A percentile compares a stretch with the other conserved stretches of the same genome.
Evolutionary conservation across 2,888 invertebrate genomes (phyloP).

Genomic region (Dugesia japonica): DNA sequence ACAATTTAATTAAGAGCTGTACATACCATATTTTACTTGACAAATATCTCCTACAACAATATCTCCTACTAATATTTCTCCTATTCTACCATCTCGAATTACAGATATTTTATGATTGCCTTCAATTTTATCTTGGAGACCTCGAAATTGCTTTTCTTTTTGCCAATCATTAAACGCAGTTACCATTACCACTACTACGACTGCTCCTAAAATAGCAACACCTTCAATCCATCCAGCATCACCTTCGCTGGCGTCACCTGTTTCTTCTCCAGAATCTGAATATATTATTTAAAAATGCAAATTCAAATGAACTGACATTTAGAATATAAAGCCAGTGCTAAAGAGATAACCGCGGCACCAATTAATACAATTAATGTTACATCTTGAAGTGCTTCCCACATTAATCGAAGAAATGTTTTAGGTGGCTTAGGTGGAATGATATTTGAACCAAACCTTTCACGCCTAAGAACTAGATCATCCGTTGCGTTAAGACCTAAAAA

Average conservation of each 20-base stretch:
- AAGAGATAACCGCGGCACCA: slow-evolving; percentile 89
- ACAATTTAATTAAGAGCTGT: background rate
- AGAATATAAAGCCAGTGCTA: slow-evolving; percentile 62
- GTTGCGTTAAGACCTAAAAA: no score
- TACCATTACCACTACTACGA: slow-evolving; percentile 93
- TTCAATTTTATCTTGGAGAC: slow-evolving; percentile 88
- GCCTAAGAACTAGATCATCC: background rate
- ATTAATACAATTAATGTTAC: slow-evolving; percentile 95
- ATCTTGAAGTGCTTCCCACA: slow-evolving; percentile 98
- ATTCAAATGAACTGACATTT: slow-evolving; percentile 21
- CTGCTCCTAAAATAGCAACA: slow-evolving; percentile 91
- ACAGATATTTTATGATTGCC: slow-evolving; percentile 96
- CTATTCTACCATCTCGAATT: slow-evolving; percentile 73
- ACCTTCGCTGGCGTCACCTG: slow-evolving; percentile 31
- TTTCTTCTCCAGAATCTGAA: slow-evolving; percentile 3
- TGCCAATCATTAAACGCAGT: slow-evolving; percentile 99
- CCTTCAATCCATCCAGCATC: slow-evolving; percentile 77
- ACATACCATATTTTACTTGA: slow-evolving; percentile 58
- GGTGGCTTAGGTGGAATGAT: slow-evolving; percentile 97
- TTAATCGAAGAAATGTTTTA: slow-evolving; percentile 89
- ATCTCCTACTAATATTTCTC: slow-evolving; percentile 83
- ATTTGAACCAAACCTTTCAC: slow-evolving; percentile 69
- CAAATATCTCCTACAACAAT: slow-evolving; percentile 96
- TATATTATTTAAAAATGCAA: no score
- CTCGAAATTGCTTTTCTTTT: slow-evolving; percentile 96